These are phyloP conservation scores for Brachypalpus laphriformis DNA, from an alignment of 2,888 invertebrate species.

Conservation along the genomic window DNA sequence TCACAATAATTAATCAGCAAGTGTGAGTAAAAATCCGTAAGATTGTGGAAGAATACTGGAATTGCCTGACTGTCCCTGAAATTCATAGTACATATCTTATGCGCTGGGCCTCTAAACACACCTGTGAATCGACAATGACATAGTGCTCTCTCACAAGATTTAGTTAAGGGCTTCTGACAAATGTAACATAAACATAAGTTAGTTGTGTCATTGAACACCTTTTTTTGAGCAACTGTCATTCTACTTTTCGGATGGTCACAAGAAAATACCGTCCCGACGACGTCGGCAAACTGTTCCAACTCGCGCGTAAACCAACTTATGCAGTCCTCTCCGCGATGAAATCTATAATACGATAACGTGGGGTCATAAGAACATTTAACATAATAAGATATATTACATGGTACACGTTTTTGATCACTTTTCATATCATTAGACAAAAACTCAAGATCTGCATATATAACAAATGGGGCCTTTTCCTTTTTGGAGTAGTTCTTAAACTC, in stretches of 20 bases:
- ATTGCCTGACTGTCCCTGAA: neutral
- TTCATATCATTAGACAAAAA: neutral
- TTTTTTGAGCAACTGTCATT: neutral
- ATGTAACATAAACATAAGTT: neutral
- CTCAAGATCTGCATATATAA: neutral
- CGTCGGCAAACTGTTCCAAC: slow-evolving; percentile 1
- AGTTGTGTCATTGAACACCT: neutral
- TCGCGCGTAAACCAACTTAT: neutral
- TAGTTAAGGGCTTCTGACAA: neutral
- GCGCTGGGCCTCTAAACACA: neutral
- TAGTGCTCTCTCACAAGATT: neutral
- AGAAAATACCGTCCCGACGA: neutral
- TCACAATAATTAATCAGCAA: neutral
- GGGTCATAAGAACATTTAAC: slow-evolving; percentile 12
- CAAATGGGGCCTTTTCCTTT: neutral
- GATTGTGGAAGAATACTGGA: neutral
- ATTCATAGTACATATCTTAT: neutral
- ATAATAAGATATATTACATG: neutral
- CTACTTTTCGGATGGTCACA: neutral
- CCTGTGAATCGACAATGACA: slow-evolving; percentile 7
- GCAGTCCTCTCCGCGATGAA: slow-evolving; percentile 7
- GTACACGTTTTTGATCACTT: neutral
- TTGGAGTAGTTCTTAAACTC: neutral
- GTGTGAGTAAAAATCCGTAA: neutral
- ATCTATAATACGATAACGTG: slow-evolving; percentile 1